These are phyloP conservation scores for Caenorhabditis brenneri DNA, from an alignment of 1,140 invertebrate species.

Conservation along the genomic window DNA sequence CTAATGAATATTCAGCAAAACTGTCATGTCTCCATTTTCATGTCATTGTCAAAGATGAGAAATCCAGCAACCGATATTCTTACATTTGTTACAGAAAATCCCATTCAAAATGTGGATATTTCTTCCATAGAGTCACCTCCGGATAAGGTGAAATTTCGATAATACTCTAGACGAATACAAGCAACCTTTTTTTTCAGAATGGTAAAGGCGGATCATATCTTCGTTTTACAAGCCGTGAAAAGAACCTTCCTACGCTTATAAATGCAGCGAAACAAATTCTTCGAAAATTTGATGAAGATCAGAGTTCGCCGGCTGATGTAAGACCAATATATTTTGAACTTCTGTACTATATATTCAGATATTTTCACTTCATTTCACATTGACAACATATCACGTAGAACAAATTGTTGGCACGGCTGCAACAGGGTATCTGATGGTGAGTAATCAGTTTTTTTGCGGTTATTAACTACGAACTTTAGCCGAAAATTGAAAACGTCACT, in stretches of 20 bases:
- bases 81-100: neutral
- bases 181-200: neutral
- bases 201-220: neutral
- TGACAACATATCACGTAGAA: neutral
- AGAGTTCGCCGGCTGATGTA: neutral
- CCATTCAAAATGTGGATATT: constrained; percentile 33
- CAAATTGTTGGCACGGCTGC: neutral
- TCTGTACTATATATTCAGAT: neutral
- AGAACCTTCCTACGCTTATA: neutral
- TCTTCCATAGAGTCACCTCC: neutral
- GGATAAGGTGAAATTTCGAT: neutral
- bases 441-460: neutral
- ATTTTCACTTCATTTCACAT: constrained; percentile 20
- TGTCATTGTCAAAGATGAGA: neutral
- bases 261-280: neutral
- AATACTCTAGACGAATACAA: neutral
- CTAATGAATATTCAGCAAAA: neutral
- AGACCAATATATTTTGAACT: neutral
- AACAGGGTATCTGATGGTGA: neutral
- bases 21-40: neutral
- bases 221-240: neutral
- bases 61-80: neutral
- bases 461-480: neutral
- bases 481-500: neutral
- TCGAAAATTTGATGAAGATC: too few relatives aligned